Percentiles rank a stretch among this genome's conserved stretches.
Conservation (phyloP, 2,888 invertebrate genomes). For the Meganola albula region DNA sequence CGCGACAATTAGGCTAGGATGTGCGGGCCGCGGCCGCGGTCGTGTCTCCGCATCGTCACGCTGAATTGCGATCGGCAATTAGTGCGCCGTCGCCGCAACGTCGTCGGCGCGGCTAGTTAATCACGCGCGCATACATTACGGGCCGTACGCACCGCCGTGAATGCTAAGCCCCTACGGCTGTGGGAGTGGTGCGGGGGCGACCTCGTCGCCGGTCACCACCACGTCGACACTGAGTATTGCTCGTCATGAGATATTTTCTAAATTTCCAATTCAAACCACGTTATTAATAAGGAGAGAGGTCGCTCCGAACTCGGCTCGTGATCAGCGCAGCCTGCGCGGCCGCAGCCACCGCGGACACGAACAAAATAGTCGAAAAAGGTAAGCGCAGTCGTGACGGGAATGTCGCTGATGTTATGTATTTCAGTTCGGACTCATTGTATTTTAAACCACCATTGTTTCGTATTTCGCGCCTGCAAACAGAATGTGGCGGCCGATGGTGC, state of each 20-base stretch:
- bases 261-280: conserved; percentile 65
- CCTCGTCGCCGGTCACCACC: conserved; percentile 25
- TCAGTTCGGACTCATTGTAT: conserved; percentile 71
- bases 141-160: conserved; percentile 29
- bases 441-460: conserved; percentile 73
- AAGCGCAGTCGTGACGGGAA: conserved; percentile 71
- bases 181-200: conserved; percentile 9
- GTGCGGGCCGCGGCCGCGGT: conserved; percentile 41
- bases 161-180: conserved; percentile 34
- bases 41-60: conserved; percentile 48
- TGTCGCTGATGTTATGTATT: conserved; percentile 64
- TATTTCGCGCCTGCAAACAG: conserved; percentile 63
- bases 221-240: conserved; percentile 14
- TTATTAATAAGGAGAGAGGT: conserved; percentile 64
- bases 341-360: conserved; percentile 34
- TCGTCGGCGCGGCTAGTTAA: conserved; percentile 39
- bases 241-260: conserved; percentile 27
- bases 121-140: conserved; percentile 61
- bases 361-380: conserved; percentile 72
- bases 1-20: conserved; percentile 63
- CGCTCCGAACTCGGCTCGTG: conserved; percentile 46
- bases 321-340: conserved; percentile 37
- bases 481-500: conserved; percentile 31
- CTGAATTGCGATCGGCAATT: conserved; percentile 54
- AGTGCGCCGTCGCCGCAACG: conserved; percentile 49